phyloP scores from a whole-genome alignment of 2,888 invertebrate genomes.

The Apoda limacodes region DNA sequence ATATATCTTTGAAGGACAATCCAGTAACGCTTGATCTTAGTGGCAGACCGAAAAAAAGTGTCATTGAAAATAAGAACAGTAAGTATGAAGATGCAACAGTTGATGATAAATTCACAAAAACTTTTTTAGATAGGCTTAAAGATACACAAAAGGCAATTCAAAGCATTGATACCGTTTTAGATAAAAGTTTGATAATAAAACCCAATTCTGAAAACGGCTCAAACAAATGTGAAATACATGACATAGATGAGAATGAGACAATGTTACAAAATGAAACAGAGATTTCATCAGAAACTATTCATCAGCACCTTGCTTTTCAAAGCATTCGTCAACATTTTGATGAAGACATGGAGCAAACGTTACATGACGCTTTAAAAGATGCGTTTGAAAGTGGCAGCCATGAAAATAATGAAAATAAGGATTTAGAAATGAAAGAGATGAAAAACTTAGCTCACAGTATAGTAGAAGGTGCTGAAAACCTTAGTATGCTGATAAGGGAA shows the following conservation, averaged over 20 bases:
- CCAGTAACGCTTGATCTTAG: constrained; percentile 32
- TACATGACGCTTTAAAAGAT: constrained; percentile 38
- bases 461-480: constrained; percentile 55
- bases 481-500: constrained; percentile 51
- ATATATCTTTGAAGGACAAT: constrained; percentile 42
- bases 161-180: constrained; percentile 38
- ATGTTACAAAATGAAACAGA: neutral
- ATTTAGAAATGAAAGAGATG: constrained; percentile 52
- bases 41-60: constrained; percentile 23
- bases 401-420: constrained; percentile 36
- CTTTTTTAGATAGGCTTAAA: constrained; percentile 38
- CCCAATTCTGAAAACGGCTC: constrained; percentile 1
- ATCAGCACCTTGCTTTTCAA: constrained; percentile 12
- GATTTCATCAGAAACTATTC: constrained; percentile 1
- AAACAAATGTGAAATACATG: no score
- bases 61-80: constrained; percentile 9
- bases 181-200: constrained; percentile 4
- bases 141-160: constrained; percentile 42
- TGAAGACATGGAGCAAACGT: constrained; percentile 39
- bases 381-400: constrained; percentile 35
- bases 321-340: constrained; percentile 34
- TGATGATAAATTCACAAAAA: constrained; percentile 34
- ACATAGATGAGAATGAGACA: constrained; percentile 1
- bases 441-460: constrained; percentile 48
- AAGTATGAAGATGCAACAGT: constrained; percentile 22